A percentile compares a stretch with the other conserved stretches of the same genome.
Conservation (phyloP, 2,113 vertebrate species). For the Cyanocitta stelleri region DNA sequence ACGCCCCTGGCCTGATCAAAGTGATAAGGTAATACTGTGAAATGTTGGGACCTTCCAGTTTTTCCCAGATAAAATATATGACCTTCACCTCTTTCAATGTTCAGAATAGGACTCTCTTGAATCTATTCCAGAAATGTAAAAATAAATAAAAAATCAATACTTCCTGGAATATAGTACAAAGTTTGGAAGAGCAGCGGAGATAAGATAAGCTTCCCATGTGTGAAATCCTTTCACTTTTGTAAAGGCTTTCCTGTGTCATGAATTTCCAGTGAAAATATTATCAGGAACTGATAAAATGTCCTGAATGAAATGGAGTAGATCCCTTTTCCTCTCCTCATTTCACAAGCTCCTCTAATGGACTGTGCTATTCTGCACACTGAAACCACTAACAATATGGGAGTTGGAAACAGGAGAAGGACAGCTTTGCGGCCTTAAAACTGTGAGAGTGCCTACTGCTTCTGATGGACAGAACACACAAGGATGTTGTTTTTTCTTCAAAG, state of each 20-base stretch:
- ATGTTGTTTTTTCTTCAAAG: not conserved
- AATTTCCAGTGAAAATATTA: slow-evolving; percentile 37
- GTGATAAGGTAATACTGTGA: slow-evolving; percentile 37
- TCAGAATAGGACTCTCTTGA: slow-evolving; percentile 6
- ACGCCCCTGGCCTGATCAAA: not conserved
- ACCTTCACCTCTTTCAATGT: slow-evolving; percentile 25
- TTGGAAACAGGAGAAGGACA: not conserved
- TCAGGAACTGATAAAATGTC: not conserved
- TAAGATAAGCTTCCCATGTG: slow-evolving; percentile 59
- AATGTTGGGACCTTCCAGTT: slow-evolving; percentile 10
- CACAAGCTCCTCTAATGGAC: not conserved
- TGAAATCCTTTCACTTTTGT: slow-evolving; percentile 44
- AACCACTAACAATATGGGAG: not conserved
- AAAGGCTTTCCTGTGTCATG: not conserved
- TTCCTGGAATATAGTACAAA: slow-evolving; percentile 61
- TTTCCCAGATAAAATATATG: slow-evolving; percentile 27
- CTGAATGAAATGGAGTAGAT: not conserved
- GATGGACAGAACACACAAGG: not conserved
- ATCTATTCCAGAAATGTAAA: slow-evolving; percentile 52
- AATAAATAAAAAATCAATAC: slow-evolving; percentile 52
- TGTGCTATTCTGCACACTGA: not conserved
- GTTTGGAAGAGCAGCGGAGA: slow-evolving; percentile 37
- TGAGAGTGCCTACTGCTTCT: not conserved
- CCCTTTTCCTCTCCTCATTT: not conserved
- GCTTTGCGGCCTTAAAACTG: rapidly evolving